Base-by-base conservation (phyloP, 2,888 invertebrate genomes). In the Eristalinus aeneus region DNA sequence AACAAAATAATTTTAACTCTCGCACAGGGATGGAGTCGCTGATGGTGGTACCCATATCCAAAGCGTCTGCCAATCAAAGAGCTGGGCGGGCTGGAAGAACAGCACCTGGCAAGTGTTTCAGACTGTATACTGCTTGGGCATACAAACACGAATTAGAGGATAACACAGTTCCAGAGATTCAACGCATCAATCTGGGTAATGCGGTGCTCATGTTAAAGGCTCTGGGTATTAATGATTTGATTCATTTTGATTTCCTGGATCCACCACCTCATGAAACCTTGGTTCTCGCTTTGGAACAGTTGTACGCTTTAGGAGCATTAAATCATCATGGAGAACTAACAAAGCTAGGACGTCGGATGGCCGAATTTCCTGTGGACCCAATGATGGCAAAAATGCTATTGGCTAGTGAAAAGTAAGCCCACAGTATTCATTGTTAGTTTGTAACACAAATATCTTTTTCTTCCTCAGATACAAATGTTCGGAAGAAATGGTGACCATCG, bases 331-430 rank as follows among this genome's bases (percentile, higher is more conserved):
- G 99, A 0, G 98, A 99, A 93, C 93, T 99, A 73, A 99, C 99
- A 1, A 99, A 98, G 92, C 94, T 99, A 82, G 99, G 99, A 0
- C 94, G 99, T 88, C 94, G 98, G 91, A 99, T 99, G 99, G 99
- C 99, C 0, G 99, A 99, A 93, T 99, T 99, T 92, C 99, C 99
- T 0, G 96, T 98, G 11, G 99, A 99, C 93, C 99, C 99, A 0
- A 98, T 98, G 98, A 97, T 99, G 96, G 98, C 98, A 0, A 99
- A 99, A 94, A 99, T 99, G 98, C 94, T 99, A 74, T 92, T 99
- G 69, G 99, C 99, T 0, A 97, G 98, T 90, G 99, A 99, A 94
- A 98, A 97, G 96, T 97, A 93, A 94, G 94, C 93, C 23, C 4
- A 31, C 20, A 36, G 22, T 5, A 6, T 16, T 39, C 31, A 22